Evolutionary conservation across 2,888 invertebrate species (phyloP), one percentile per base, ranked within the genome.

Genomic region (Hypercompe scribonia): DNA sequence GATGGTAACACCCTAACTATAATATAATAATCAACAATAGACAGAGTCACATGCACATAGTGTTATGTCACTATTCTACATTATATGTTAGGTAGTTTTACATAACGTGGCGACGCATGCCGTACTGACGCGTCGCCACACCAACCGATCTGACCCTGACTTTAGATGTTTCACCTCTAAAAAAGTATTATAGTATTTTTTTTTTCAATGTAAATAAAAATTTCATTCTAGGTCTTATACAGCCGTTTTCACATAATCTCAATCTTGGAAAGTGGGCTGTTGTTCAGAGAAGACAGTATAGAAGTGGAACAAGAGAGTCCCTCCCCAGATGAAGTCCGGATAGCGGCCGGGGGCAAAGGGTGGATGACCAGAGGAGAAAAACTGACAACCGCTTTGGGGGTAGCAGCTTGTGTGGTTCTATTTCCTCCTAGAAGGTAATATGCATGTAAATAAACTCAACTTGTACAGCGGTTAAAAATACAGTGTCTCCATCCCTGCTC

Each of bases 221-320:
- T 3, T 7, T 3, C 15, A n/a, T 70, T 70, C n/a, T 89, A 95
- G 95, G 77, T 94, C 1, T 78, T 95, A 21, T 88, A 92, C 85
- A 91, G 88, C 65, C 86, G 90, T 0, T 84, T 89, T 10, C 89
- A 94, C 81, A 89, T 95, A 64, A 86, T 95, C 28, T 80, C 89
- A 0, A 93, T 96, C 61, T 80, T 96, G 10, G 95, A 95, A 75
- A 93, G 94, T 21, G 95, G 95, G 0, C 86, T 96, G 0, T 84
- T 96, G 7, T 96, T 96, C 83, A 86, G 95, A 0, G 96, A 95
- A 66, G 96, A 96, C 85, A 92, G 94, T 39, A 78, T 92, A 0
- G 90, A 91, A 67, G 92, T 96, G 42, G 95, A 96, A 70, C 94
- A 95, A 73, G 93, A 93, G 46, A 82, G 92, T 0, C 92, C 93